Base-by-base conservation (phyloP, 2,888 invertebrate species). In the Orchesella flavescens region DNA sequence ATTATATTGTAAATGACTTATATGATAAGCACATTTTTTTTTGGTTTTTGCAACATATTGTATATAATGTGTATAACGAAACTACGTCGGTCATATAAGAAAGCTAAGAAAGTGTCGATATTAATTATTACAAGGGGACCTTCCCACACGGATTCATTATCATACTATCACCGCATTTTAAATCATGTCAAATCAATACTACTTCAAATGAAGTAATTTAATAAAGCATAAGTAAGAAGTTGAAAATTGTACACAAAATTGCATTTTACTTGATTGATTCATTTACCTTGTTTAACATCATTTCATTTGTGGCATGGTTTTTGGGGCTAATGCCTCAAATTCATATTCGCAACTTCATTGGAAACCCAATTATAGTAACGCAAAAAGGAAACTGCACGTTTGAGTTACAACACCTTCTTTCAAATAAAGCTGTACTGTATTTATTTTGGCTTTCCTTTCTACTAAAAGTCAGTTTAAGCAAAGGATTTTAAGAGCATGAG, bases 31-130 rank as follows among this genome's bases (percentile, higher is more conserved):
- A 44, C 63, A 21, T 21, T 59, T 21, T n/a, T 59, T 59, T 59
- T 59, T 59, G 59, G 10, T 24, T 34, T 34, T 34, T 63, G 34
- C 63, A 63, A 5, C 23, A 63, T 19, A 65, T 24, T 24, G 10
- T 65, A 65, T 34, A 24, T 65, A 24, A 7, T 15, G 65, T 13
- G n/a, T 65, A 13, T 53, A 1, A 68, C 10, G 24, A 59, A 76
- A 49, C 23, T 12, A 55, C 17, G 53, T 65, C 72, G 49, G 73
- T 34, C 34, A 34, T 34, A 34, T 34, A 4, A 34, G 65, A 53
- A 66, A 73, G 73, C 73, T 66, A 80, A 12, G 49, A 49, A 49
- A 72, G 72, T 80, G 80, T 80, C 80, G 73, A 80, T 80, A 80
- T 74, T 80, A 79, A 53, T 53, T 53, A 66, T 66, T 65, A 43